Base-by-base conservation (phyloP, 2,888 invertebrate species). In the Augochlorella aurata region DNA sequence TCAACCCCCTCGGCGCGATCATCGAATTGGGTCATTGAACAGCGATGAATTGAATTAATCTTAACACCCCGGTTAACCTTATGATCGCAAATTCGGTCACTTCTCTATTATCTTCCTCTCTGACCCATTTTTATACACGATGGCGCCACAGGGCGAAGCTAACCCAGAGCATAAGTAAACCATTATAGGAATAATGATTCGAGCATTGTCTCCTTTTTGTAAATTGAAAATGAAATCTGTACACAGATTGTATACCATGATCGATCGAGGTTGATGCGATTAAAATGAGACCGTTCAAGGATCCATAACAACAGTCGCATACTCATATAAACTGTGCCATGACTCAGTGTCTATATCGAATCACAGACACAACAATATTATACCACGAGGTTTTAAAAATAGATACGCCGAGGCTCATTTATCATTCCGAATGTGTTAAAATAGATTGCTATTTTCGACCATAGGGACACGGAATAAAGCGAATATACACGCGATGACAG, bases 311-410 rank as follows among this genome's bases (percentile, higher is more conserved):
- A 10, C 9, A 9, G 18, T 44, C 14, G 29, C 18, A 44, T 63
- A 63, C 44, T 54, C 18, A 12, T 44, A 38, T 38, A 18, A 18
- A 18, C 63, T 8, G 38, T 18, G 18, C 9, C 63, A 24, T 79
- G 79, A 79, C 44, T 79, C 79, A 44, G 18, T 24, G 38, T 16
- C 21, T n/a, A 47, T 52, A 78, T 47, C 50, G 63, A 65, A 47
- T 18, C 24, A 79, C 63, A 47, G 52, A 79, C n/a, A 49, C 47
- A 65, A 65, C 45, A 77, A 10, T 49, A 14, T 49, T 21, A 18
- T 52, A 78, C 61, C 58, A 38, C 24, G 66, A 16, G 2, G 4
- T 24, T 21, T 24, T 24, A 74, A 67, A n/a, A 74, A 65, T 63
- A 47, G 47, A 65, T 21, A n/a, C 29, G 21, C 49, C 5, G 52